Percentiles rank a stretch among this genome's conserved stretches.
These are phyloP conservation scores for Calliopum simillimum DNA, from an alignment of 2,888 invertebrate genomes.

Conservation along the genomic window DNA sequence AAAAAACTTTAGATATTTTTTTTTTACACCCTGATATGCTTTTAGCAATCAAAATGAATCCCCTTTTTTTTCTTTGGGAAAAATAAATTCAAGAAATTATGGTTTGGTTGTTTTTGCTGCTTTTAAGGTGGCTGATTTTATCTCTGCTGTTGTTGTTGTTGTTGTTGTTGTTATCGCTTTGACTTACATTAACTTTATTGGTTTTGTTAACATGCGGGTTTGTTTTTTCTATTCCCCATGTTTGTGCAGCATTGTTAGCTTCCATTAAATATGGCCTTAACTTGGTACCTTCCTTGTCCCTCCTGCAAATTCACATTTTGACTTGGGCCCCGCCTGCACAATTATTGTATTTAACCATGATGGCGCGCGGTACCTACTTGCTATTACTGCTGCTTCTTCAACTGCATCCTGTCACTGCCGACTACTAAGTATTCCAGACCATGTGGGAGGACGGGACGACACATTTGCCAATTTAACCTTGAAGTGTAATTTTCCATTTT, in stretches of 20 bases:
- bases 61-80: not conserved
- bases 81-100: not conserved
- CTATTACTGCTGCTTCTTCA: not conserved
- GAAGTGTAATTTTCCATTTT: constrained; percentile 28
- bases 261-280: not conserved
- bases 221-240: not conserved
- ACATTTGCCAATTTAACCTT: constrained; percentile 16
- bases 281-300: not conserved
- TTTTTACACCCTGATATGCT: too few species aligned
- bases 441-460: not conserved
- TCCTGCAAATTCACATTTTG: not conserved
- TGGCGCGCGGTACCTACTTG: not conserved
- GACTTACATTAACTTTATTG: constrained; percentile 15
- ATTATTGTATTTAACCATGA: not conserved
- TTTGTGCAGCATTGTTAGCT: not conserved
- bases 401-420: too few species aligned
- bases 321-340: not conserved
- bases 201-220: not conserved
- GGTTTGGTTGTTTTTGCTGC: not conserved
- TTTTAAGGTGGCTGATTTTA: not conserved
- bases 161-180: not conserved
- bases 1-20: too few species aligned
- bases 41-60: constrained; percentile 3
- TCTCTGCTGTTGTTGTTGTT: not conserved
- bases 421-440: too few species aligned